These are phyloP conservation scores for Bagarius yarrelli DNA, from an alignment of 2,113 vertebrate species.

Conservation along the genomic window DNA sequence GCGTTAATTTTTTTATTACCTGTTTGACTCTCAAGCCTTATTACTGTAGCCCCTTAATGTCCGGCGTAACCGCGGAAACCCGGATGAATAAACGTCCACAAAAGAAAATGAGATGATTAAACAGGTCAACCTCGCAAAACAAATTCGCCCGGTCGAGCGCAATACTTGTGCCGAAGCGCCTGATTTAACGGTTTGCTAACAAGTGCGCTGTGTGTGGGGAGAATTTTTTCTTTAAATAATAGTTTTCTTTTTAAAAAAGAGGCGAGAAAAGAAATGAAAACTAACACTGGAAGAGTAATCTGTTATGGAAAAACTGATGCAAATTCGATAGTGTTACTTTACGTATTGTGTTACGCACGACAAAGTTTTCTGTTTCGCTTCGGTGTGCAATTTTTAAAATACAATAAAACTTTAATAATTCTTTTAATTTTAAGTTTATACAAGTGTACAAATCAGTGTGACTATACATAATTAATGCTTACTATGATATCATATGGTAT, in stretches of 20 bases:
- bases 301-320: constrained; percentile 43
- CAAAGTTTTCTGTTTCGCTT: not conserved
- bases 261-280: constrained; percentile 35
- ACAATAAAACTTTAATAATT: constrained; percentile 20
- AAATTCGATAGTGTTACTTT: constrained; percentile 28
- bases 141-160: constrained; percentile 88
- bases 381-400: not conserved
- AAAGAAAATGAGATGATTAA: constrained; percentile 99
- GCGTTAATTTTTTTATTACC: constrained; percentile 99
- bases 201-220: constrained; percentile 79
- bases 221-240: no score
- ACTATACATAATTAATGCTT: not conserved
- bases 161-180: constrained; percentile 75
- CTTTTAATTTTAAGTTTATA: not conserved
- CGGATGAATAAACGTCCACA: constrained; percentile 99
- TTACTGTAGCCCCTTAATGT: constrained; percentile 99
- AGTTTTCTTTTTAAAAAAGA: no score
- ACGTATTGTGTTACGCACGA: not conserved
- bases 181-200: constrained; percentile 77
- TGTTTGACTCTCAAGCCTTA: constrained; percentile 99
- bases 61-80: constrained; percentile 99
- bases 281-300: constrained; percentile 38
- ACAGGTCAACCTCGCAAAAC: constrained; percentile 99
- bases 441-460: constrained; percentile 25
- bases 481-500: constrained; percentile 10